Evolutionary conservation across 2,888 invertebrate genomes (phyloP).

Genomic region (Lasioglossum oenotherae): DNA sequence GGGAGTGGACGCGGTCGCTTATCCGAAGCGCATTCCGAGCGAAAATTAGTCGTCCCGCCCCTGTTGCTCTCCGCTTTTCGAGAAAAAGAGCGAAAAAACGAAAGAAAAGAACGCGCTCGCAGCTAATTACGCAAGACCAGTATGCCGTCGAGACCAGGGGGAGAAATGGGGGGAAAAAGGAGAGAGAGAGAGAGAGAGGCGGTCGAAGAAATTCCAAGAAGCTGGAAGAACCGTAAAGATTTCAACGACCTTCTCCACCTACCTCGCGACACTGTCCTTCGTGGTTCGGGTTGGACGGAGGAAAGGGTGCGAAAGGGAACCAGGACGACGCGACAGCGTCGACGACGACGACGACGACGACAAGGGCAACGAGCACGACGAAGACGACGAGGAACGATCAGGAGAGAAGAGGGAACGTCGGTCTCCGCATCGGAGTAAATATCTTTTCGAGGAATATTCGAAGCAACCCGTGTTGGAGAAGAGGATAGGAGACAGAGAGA

Average conservation of each 20-base stretch:
- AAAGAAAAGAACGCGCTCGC: constrained; percentile 28
- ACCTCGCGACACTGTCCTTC: constrained; percentile 53
- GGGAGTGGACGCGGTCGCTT: background rate
- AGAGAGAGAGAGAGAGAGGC: background rate
- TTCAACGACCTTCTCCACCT: constrained; percentile 70
- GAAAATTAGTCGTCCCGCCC: constrained; percentile 36
- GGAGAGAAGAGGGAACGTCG: constrained; percentile 2
- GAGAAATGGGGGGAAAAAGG: background rate
- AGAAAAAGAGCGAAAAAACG: background rate
- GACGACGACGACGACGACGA: constrained; percentile 21
- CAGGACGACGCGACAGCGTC: background rate
- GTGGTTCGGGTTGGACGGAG: constrained; percentile 57
- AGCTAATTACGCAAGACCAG: constrained; percentile 71
- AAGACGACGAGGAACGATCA: constrained; percentile 23
- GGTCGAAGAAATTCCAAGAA: constrained; percentile 69
- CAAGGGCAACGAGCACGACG: constrained; percentile 10
- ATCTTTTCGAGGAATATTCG: constrained; percentile 38
- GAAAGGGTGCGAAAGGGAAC: constrained; percentile 16
- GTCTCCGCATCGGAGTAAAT: background rate
- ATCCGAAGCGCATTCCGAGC: constrained; percentile 51
- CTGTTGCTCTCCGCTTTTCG: constrained; percentile 12
- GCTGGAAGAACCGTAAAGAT: constrained; percentile 71
- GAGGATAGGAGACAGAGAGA: background rate
- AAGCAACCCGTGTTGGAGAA: background rate
- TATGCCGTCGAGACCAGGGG: background rate